These are phyloP conservation scores for Prunella fulvescens DNA, from an alignment of 2,113 vertebrate species.

Conservation along the genomic window DNA sequence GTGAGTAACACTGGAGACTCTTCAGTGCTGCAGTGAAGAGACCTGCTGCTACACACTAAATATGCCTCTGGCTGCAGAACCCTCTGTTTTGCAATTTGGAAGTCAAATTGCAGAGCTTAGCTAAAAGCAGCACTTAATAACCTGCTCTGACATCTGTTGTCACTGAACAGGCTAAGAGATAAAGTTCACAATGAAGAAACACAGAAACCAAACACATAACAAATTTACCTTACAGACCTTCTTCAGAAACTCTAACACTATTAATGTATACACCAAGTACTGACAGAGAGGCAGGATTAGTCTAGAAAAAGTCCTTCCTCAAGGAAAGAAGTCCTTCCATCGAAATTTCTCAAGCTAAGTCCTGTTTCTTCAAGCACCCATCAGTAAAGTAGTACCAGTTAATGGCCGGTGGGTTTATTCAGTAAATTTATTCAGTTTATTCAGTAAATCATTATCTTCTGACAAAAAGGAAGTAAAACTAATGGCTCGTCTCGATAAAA, in stretches of 20 bases:
- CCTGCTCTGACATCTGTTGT: neutral
- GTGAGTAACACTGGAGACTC: neutral
- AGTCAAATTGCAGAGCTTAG: neutral
- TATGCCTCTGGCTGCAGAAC: neutral
- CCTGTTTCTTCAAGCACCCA: neutral
- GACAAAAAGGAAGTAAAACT: neutral
- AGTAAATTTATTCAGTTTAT: neutral
- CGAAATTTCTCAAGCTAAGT: neutral
- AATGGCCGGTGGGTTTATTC: neutral
- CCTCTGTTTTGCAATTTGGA: neutral
- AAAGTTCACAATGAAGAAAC: neutral
- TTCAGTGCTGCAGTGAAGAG: neutral
- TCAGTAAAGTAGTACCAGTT: neutral
- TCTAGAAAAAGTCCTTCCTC: neutral
- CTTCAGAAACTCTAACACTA: neutral
- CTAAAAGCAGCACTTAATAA: neutral
- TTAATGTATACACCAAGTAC: neutral
- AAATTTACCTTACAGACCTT: neutral
- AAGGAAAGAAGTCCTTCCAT: neutral
- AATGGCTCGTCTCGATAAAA: neutral
- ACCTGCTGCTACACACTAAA: neutral
- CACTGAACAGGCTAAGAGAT: neutral
- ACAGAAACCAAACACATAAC: neutral
- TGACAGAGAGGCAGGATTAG: neutral
- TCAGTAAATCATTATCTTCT: neutral